These are phyloP conservation scores for Hyles lineata DNA, from an alignment of 2,888 invertebrate genomes.

Conservation along the genomic window DNA sequence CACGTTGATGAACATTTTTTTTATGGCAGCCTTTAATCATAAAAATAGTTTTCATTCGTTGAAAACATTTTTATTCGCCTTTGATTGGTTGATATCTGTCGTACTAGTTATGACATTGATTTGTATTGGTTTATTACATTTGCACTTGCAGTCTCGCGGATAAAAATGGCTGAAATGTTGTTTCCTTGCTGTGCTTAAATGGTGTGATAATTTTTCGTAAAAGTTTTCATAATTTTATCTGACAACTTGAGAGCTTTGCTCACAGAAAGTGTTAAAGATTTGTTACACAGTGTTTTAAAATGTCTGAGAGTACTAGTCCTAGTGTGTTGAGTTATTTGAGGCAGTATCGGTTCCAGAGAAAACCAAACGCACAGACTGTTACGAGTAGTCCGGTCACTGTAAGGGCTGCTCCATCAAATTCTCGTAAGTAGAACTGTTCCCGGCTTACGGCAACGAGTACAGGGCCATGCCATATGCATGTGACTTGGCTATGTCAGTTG, in stretches of 20 bases:
- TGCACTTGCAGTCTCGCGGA: conserved; percentile 71
- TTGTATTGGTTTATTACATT: conserved; percentile 54
- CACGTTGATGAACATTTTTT: background rate
- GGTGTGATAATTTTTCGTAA: conserved; percentile 61
- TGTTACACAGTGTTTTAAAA: conserved; percentile 52
- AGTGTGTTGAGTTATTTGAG: conserved; percentile 87
- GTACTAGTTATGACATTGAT: conserved; percentile 37
- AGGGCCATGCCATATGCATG: conserved; percentile 19
- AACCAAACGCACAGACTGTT: conserved; percentile 72
- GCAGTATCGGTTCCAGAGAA: conserved; percentile 89
- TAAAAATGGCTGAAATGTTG: conserved; percentile 82
- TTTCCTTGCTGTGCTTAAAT: conserved; percentile 63
- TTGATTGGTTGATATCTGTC: conserved; percentile 44
- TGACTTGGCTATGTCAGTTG: conserved; percentile 32
- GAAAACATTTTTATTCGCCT: conserved; percentile 10
- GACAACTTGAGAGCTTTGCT: conserved; percentile 46
- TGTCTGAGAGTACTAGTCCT: conserved; percentile 82
- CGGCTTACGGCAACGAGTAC: background rate
- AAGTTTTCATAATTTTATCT: conserved; percentile 56
- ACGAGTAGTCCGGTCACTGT: conserved; percentile 66
- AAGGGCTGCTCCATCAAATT: conserved; percentile 66
- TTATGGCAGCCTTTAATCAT: background rate
- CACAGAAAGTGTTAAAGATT: conserved; percentile 43
- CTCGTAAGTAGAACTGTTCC: conserved; percentile 66
- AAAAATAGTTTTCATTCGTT: conserved; percentile 17